Percentiles rank a stretch among this genome's conserved stretches.
Conservation (phyloP, 2,797 vertebrate species). For the Acridotheres tristis region DNA sequence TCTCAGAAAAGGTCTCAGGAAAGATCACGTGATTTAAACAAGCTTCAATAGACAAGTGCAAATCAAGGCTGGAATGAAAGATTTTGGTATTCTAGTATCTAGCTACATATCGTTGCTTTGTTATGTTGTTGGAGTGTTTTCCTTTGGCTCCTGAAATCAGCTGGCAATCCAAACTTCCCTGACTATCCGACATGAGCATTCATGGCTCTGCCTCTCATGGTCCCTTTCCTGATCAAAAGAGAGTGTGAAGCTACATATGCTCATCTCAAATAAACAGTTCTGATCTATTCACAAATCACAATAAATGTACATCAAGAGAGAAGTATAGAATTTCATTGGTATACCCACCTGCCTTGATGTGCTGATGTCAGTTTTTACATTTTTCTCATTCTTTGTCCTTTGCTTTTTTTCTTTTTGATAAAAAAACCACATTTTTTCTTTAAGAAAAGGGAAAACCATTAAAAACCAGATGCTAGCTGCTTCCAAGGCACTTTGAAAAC, state of each 20-base stretch:
- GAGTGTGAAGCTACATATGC: background rate
- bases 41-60: background rate
- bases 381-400: background rate
- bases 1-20: background rate
- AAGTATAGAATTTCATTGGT: background rate
- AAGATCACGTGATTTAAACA: background rate
- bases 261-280: background rate
- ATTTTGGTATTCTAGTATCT: background rate
- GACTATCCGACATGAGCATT: fast-evolving
- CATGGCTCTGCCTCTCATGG: background rate
- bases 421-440: background rate
- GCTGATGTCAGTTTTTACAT: background rate
- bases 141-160: background rate
- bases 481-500: background rate
- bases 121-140: background rate
- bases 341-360: background rate
- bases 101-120: background rate
- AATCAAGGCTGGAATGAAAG: background rate
- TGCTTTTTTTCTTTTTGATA: background rate
- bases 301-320: background rate
- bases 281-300: background rate
- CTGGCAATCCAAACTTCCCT: background rate
- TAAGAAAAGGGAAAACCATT: background rate
- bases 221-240: background rate
- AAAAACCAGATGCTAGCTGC: background rate